Evolutionary conservation across 2,113 vertebrate genomes (phyloP), one percentile per base, ranked within the genome.

Genomic region (Callochromis pleurospilus): DNA sequence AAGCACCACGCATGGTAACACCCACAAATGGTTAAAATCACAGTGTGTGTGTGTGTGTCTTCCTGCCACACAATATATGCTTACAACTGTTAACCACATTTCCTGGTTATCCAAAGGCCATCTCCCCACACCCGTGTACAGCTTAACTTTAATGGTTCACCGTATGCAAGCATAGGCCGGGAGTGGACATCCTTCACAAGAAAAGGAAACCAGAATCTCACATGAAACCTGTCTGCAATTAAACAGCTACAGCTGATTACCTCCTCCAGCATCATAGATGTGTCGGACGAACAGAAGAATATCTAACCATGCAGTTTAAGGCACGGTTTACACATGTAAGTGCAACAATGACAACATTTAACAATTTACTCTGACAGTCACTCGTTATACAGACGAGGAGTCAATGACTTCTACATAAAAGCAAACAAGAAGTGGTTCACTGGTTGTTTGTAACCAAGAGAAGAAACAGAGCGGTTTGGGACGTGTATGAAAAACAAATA

Each of bases 201-300:
- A 58, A 1, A 26, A 5, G 4, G 7, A 58, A 58, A 58, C 55
- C 55, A 58, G 24, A 5, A 15, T 29, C 24, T 58, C 55, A 29
- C 13, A 0, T 29, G 55, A 9, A 29, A 58, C 13, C 13, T 58
- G 55, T 13, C 55, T 58, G 55, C 0, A 58, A 0, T 56, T 0
- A 56, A 56, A 0, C 55, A 9, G 54, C 54, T 56, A 9, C 24
- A 56, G 55, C 55, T 29, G 24, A 56, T 56, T 0, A 15, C 55
- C 55, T 29, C 55, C 55, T 58, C 0, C 24, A 58, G 3, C 24
- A 29, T 29, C 55, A 58, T 2, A 2, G 13, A 58, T 5, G 55
- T 29, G 55, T 29, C 5, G 19, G 19, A 53, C 9, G 5, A 53
- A 53, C 51, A 53, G 51, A 3, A 53, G 51, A 53, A 53, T 53